Evolutionary conservation across 2,797 vertebrate genomes (phyloP).

Genomic region (Astyanax mexicanus): DNA sequence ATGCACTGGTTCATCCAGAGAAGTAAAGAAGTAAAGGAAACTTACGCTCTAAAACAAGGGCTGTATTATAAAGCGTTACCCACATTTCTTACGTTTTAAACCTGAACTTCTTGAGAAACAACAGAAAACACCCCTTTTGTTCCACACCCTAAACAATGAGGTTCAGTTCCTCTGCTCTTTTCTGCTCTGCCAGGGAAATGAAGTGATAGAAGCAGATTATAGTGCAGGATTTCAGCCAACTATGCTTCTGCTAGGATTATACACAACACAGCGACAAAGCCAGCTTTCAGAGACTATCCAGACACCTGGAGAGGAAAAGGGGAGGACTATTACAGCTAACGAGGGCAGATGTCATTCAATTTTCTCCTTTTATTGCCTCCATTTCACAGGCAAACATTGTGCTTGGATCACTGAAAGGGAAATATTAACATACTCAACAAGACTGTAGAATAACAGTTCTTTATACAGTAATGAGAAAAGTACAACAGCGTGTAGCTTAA

Average conservation of each 20-base stretch:
- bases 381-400: conserved; percentile 14
- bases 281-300: background rate
- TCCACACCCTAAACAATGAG: conserved; percentile 2
- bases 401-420: background rate
- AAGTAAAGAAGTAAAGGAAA: no score
- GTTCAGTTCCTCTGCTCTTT: background rate
- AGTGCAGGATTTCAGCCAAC: conserved; percentile 28
- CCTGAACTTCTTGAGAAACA: background rate
- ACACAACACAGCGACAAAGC: conserved; percentile 29
- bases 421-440: background rate
- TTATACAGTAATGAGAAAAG: background rate
- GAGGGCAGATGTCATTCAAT: conserved; percentile 35
- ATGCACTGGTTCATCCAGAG: no score
- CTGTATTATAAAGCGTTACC: no score
- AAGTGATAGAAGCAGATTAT: conserved; percentile 35
- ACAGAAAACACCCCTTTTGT: background rate
- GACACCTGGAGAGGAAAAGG: conserved; percentile 14
- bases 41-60: no score
- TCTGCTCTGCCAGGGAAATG: conserved; percentile 26
- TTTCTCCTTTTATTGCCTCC: conserved; percentile 38
- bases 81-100: background rate
- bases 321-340: conserved; percentile 16
- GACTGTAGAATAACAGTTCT: background rate
- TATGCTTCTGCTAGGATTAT: conserved; percentile 44
- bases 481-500: no score